Evolutionary conservation across 1,140 invertebrate genomes (phyloP).

Genomic region (Drosophila athabasca): DNA sequence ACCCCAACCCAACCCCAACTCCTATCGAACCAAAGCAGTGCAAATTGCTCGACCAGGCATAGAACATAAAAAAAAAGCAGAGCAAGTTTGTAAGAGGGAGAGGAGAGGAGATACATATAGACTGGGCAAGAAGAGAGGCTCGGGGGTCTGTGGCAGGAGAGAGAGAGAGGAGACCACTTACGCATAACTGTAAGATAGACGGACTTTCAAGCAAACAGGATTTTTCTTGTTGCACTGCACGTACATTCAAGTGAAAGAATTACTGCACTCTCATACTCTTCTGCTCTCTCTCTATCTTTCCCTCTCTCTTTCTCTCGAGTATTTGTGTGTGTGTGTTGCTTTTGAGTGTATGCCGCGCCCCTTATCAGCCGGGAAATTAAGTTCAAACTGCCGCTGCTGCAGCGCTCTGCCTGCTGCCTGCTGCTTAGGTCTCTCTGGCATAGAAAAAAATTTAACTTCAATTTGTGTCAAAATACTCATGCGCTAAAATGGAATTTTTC

Average conservation of each 20-base stretch:
- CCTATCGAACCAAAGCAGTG: slow-evolving; percentile 46
- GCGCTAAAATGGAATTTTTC: slow-evolving; percentile 71
- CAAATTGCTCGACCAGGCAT: slow-evolving; percentile 62
- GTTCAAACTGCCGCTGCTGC: slow-evolving; percentile 45
- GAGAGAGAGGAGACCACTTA: slow-evolving; percentile 54
- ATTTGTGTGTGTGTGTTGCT: slow-evolving; percentile 2
- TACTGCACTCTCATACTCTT: slow-evolving; percentile 17
- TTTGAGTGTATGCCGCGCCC: slow-evolving; percentile 37
- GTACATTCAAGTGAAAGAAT: slow-evolving; percentile 55
- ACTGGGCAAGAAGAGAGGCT: slow-evolving; percentile 20
- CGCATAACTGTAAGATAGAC: slow-evolving; percentile 81
- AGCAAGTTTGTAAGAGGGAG: slow-evolving; percentile 56
- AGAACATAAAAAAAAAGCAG: slow-evolving; percentile 64
- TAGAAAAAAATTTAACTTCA: slow-evolving; percentile 65
- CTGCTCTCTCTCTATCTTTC: background rate
- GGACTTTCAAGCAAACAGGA: slow-evolving; percentile 63
- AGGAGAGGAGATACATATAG: slow-evolving; percentile 23
- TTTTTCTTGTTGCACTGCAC: slow-evolving; percentile 40
- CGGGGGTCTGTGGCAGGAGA: slow-evolving; percentile 1
- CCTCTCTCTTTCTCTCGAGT: background rate
- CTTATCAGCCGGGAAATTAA: slow-evolving; percentile 74
- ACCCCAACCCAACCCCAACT: background rate
- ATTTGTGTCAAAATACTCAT: slow-evolving; percentile 72
- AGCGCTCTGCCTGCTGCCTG: too few species aligned
- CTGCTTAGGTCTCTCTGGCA: slow-evolving; percentile 19